Evolutionary conservation across 2,797 vertebrate species (phyloP), one percentile per base, ranked within the genome.

Genomic region (Bradypodion pumilum): DNA sequence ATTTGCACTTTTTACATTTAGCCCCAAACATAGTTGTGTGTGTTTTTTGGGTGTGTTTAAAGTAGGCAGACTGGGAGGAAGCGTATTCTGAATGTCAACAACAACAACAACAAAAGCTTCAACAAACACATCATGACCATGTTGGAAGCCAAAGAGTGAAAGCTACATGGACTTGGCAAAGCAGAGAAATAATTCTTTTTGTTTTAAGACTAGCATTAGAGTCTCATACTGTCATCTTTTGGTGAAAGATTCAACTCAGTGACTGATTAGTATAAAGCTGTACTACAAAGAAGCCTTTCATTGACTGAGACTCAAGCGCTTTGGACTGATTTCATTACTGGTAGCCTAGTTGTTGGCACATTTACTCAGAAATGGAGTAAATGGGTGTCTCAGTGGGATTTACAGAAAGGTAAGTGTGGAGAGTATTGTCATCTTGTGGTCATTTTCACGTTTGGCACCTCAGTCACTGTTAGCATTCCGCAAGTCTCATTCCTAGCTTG

Each of bases 1-100:
- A 91, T 93, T 93, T 95, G 94, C 93, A 95, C 93, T 93, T 93
- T 90, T 90, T 32, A 89, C 84, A 83, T 92, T 92, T 84, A 82
- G 44, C 91, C 66, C 73, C 87, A 85, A 92, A 89, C 66, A 27
- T 49, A 56, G 0, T 72, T n/a, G n/a, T n/a, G n/a, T n/a, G n/a
- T n/a, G n/a, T n/a, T n/a, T n/a, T 83, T 86, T 77, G 77, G 75
- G 83, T 78, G 7, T 83, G 78, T 66, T 56, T 44, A 66, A 77
- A 75, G 27, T 42, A 77, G 82, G 66, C 65, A 73, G 77, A 63
- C 59, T 73, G 40, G 62, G 59, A 52, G 78, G 37, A 80, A 32
- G 40, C 42, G 9, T 29, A 9, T 76, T 76, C 37, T 42, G 76
- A 56, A 80, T 91, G 68, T 84, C 87, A 84, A 76, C 88, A 75